Base-by-base conservation (phyloP, 35 echinoderm and acorn worm species). In the Holothuria glaberrima region DNA sequence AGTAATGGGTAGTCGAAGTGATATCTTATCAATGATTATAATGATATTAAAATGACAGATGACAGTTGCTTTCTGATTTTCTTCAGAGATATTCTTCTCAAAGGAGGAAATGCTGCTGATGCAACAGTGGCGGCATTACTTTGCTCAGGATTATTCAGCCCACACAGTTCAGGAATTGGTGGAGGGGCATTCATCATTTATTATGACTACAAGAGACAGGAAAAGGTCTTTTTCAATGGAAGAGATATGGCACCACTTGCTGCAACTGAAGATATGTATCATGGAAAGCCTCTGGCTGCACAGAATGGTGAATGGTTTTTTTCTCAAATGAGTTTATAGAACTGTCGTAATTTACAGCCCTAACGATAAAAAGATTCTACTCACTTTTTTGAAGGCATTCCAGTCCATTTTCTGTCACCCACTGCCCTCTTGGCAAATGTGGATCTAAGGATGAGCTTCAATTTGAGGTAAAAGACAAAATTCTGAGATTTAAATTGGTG, bases 91-190 rank as follows among this genome's bases (percentile, higher is more conserved):
- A 88, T 95, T 19, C 26, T 95, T 0, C 14, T 58, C 14, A 73
- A 89, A 41, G 86, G 78, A 0, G 94, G 94, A 38, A 70, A 36
- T 73, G 94, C 94, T 12, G 87, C 83, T 6, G 94, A 95, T 86
- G 90, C 94, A 1, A 87, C 90, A 25, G 89, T 95, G 13, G 86
- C 90, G 30, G 26, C 86, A n/a, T 25, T 95, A 24, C n/a, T 95
- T 4, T 95, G 94, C 73, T 33, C 85, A 0, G 90, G 86, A 18
- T 31, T 92, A 26, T 48, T 74, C 30, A 95, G 88, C 45, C 27
- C 65, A 19, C 91, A 95, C 16, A 95, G 86, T 82, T 75, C 77
- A 0, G 90, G 90, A 12, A 86, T 95, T 13, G 94, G 94, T 19
- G 94, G 94, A 19, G 94, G 94, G 0, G 26, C 63, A 50, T 95